Percentiles rank a stretch among this genome's conserved stretches.
These are phyloP conservation scores for Scytalopus superciliaris DNA, from an alignment of 2,113 vertebrate species.

Conservation along the genomic window DNA sequence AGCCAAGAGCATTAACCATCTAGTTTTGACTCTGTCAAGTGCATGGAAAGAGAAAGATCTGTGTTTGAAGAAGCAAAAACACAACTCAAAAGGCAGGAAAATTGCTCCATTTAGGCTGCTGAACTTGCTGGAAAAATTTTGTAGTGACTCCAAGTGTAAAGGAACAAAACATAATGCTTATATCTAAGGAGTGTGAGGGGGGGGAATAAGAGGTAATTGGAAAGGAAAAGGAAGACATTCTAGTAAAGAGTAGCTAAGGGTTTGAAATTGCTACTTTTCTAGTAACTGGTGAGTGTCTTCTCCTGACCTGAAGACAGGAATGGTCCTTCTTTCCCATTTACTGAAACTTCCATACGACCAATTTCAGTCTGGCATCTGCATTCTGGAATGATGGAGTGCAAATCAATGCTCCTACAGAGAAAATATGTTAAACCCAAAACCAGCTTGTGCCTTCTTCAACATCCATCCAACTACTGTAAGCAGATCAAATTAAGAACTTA, in stretches of 20 bases:
- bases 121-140: neutral
- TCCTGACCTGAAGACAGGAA: neutral
- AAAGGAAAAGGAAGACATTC: neutral
- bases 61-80: neutral
- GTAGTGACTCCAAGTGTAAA: neutral
- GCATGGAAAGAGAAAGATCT: neutral
- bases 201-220: neutral
- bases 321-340: neutral
- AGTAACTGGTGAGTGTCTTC: neutral
- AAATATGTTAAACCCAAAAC: neutral
- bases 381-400: neutral
- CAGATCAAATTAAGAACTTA: neutral
- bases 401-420: neutral
- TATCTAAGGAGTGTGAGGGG: neutral
- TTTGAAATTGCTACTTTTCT: neutral
- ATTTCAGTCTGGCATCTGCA: neutral
- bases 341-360: neutral
- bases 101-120: neutral
- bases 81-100: neutral
- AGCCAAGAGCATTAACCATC: neutral
- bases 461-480: neutral
- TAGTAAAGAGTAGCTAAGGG: neutral
- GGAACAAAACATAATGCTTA: neutral
- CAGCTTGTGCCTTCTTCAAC: neutral
- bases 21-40: neutral